Percentiles rank a stretch among this genome's conserved stretches.
Evolutionary conservation across 2,888 invertebrate species (phyloP).

Genomic region (Thymelicus acteon): DNA sequence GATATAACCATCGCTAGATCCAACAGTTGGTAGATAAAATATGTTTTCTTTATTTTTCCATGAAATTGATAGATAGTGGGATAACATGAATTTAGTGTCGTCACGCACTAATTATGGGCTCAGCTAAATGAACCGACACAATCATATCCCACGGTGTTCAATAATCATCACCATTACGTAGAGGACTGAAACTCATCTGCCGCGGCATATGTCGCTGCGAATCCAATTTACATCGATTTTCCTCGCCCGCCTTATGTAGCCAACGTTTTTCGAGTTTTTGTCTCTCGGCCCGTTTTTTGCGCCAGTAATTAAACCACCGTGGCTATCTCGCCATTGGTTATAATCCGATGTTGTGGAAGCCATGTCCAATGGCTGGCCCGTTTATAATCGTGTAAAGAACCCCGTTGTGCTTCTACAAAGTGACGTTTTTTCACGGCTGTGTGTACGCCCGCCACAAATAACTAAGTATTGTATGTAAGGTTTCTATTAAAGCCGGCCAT

Average conservation of each 20-base stretch:
- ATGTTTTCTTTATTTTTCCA: too few species aligned
- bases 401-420: conserved; percentile 57
- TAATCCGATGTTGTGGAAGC: conserved; percentile 52
- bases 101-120: conserved; percentile 30
- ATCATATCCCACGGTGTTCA: conserved; percentile 34
- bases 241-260: conserved; percentile 64
- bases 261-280: conserved; percentile 54
- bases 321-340: conserved; percentile 63
- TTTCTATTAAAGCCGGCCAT: conserved; percentile 64
- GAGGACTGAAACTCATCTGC: conserved; percentile 29
- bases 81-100: background rate
- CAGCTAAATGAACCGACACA: conserved; percentile 21
- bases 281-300: conserved; percentile 56
- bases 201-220: conserved; percentile 50
- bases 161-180: conserved; percentile 29
- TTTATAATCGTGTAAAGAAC: conserved; percentile 63
- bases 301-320: conserved; percentile 65
- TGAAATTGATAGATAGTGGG: too few species aligned
- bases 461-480: conserved; percentile 64
- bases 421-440: conserved; percentile 57
- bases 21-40: too few species aligned
- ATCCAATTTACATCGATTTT: conserved; percentile 72
- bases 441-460: conserved; percentile 59
- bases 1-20: too few species aligned
- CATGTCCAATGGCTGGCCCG: conserved; percentile 61